phyloP scores from a whole-genome alignment of 2,797 vertebrate genomes.

The Rhinoraja longicauda region DNA sequence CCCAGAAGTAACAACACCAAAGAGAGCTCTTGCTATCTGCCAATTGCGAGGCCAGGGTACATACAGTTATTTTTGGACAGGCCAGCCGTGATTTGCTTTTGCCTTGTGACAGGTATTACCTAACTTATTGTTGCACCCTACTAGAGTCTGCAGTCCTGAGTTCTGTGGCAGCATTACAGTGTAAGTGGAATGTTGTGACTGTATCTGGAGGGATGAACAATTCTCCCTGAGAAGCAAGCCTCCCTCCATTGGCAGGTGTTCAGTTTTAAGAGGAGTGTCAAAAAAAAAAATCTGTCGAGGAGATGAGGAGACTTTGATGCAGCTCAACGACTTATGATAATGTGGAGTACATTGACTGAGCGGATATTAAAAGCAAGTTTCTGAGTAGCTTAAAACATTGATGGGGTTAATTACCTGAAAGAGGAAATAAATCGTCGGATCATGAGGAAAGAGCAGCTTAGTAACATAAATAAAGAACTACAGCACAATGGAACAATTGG shows the following conservation, averaged over 20 bases:
- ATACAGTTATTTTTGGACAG: background rate
- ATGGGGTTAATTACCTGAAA: background rate
- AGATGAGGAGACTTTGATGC: background rate
- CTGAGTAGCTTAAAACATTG: background rate
- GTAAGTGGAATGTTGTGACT: background rate
- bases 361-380: background rate
- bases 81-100: background rate
- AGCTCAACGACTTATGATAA: background rate
- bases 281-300: background rate
- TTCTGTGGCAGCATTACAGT: background rate
- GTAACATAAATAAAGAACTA: background rate
- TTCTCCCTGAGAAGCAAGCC: background rate
- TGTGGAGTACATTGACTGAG: background rate
- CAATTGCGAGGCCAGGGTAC: background rate
- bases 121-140: background rate
- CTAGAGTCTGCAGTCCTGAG: background rate
- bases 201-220: background rate
- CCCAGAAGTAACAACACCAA: background rate
- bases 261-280: background rate
- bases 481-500: background rate
- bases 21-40: background rate
- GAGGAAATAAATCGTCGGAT: background rate
- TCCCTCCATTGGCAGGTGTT: too few species aligned
- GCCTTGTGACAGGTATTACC: background rate
- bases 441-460: background rate